Evolutionary conservation across 2,888 invertebrate genomes (phyloP).

Genomic region (Tachina grossa): DNA sequence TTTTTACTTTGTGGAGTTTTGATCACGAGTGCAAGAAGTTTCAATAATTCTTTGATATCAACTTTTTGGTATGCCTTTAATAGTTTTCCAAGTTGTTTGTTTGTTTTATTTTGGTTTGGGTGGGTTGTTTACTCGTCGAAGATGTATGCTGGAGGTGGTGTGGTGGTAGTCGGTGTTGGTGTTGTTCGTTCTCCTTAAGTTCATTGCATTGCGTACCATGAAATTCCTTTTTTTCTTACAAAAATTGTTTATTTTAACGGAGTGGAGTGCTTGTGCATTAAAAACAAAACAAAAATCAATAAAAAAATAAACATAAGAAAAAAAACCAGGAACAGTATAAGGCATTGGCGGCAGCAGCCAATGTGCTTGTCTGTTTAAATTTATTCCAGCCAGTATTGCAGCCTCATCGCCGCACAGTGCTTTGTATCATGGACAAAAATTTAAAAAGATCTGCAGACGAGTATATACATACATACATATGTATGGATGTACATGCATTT

Average conservation of each 20-base stretch:
- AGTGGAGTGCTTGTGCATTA: not conserved
- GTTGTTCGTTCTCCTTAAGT: constrained; percentile 47
- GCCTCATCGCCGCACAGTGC: not conserved
- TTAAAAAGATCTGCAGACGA: not conserved
- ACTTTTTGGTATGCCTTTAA: constrained; percentile 26
- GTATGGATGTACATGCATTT: too few species aligned
- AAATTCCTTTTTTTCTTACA: constrained; percentile 16
- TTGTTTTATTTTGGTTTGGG: constrained; percentile 40
- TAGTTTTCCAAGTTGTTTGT: constrained; percentile 39
- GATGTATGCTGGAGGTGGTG: constrained; percentile 31
- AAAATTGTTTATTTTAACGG: constrained; percentile 46
- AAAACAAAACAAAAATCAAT: not conserved
- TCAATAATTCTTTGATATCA: constrained; percentile 40
- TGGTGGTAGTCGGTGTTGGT: not conserved
- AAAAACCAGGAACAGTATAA: constrained; percentile 15
- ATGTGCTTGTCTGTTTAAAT: constrained; percentile 54
- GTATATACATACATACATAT: too few species aligned
- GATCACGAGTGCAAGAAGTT: constrained; percentile 18
- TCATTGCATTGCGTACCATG: constrained; percentile 51
- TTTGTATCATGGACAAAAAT: not conserved
- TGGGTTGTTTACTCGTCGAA: constrained; percentile 2
- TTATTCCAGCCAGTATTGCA: not conserved
- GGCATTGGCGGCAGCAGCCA: constrained; percentile 34
- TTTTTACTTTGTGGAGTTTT: constrained; percentile 8
- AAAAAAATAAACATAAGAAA: constrained; percentile 23